A percentile compares a stretch with the other conserved stretches of the same genome.
Evolutionary conservation across 2,113 vertebrate genomes (phyloP).

Genomic region (Crotalus helleri): DNA sequence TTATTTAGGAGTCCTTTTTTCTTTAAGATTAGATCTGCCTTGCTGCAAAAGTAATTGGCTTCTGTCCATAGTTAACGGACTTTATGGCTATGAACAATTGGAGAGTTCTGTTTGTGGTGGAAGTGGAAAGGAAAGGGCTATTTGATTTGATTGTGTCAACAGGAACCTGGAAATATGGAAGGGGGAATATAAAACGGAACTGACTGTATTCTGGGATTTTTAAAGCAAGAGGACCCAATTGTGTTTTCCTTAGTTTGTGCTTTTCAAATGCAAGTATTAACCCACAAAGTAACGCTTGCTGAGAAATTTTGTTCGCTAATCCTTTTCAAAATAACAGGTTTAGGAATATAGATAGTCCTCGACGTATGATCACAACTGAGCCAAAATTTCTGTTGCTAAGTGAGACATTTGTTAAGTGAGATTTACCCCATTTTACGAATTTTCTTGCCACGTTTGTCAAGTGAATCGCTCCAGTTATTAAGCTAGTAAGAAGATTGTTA

Average conservation of each 20-base stretch:
- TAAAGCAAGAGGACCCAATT: background rate
- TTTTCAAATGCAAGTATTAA: slow-evolving; percentile 8
- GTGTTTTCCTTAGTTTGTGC: background rate
- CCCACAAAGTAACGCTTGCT: background rate
- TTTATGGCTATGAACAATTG: slow-evolving; percentile 8
- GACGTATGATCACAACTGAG: background rate
- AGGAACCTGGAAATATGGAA: background rate
- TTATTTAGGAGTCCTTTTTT: slow-evolving; percentile 38
- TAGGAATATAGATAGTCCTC: background rate
- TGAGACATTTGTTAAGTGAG: background rate
- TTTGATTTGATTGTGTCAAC: background rate
- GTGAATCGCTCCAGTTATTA: background rate
- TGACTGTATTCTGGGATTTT: background rate
- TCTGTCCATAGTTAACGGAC: slow-evolving; percentile 17
- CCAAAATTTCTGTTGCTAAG: background rate
- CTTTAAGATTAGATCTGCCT: slow-evolving; percentile 29
- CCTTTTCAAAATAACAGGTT: background rate
- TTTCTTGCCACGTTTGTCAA: background rate
- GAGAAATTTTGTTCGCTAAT: background rate
- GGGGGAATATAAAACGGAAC: background rate
- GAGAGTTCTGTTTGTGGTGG: background rate
- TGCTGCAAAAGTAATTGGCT: slow-evolving; percentile 35
- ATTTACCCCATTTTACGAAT: background rate
- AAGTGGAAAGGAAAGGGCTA: background rate
- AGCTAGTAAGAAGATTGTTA: background rate